Conservation (phyloP, 2,797 vertebrate genomes). For the Thunnus albacares region DNA sequence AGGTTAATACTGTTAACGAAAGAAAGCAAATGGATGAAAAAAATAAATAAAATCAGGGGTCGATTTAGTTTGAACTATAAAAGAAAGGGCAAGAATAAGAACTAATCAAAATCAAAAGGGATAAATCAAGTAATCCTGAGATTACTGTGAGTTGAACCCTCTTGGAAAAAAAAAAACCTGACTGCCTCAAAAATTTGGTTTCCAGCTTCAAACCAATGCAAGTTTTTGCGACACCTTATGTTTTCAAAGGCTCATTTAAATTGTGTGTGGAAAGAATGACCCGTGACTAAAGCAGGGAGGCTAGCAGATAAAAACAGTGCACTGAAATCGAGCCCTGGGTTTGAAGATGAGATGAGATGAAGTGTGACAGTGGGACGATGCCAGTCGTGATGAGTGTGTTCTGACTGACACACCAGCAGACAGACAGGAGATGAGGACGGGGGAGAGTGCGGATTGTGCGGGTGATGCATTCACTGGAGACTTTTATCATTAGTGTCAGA, state of each 20-base stretch:
- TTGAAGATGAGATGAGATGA: constrained; percentile 88
- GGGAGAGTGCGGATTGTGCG: constrained; percentile 66
- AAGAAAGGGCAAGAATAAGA: constrained; percentile 60
- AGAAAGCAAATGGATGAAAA: constrained; percentile 71
- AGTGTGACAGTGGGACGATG: constrained; percentile 44
- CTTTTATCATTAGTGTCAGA: constrained; percentile 92
- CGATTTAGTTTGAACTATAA: constrained; percentile 90
- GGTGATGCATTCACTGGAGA: constrained; percentile 92
- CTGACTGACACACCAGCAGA: constrained; percentile 75
- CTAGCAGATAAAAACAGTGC: constrained; percentile 51
- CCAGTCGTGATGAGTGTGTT: constrained; percentile 72
- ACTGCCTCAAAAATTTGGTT: constrained; percentile 47
- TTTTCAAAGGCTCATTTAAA: constrained; percentile 51
- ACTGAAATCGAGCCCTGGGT: constrained; percentile 98
- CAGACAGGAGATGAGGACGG: constrained; percentile 63
- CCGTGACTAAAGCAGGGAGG: constrained; percentile 27
- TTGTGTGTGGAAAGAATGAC: constrained; percentile 40
- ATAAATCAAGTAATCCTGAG: constrained; percentile 65
- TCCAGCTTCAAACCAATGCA: constrained; percentile 47
- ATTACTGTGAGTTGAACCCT: constrained; percentile 68
- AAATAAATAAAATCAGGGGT: constrained; percentile 89
- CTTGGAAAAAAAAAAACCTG: constrained; percentile 11
- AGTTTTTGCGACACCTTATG: constrained; percentile 36
- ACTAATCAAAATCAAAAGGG: constrained; percentile 53
- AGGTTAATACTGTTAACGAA: constrained; percentile 81